Evolutionary conservation across 2,888 invertebrate species (phyloP), one percentile per base, ranked within the genome.

Genomic region (Lithophane semibrunnea): DNA sequence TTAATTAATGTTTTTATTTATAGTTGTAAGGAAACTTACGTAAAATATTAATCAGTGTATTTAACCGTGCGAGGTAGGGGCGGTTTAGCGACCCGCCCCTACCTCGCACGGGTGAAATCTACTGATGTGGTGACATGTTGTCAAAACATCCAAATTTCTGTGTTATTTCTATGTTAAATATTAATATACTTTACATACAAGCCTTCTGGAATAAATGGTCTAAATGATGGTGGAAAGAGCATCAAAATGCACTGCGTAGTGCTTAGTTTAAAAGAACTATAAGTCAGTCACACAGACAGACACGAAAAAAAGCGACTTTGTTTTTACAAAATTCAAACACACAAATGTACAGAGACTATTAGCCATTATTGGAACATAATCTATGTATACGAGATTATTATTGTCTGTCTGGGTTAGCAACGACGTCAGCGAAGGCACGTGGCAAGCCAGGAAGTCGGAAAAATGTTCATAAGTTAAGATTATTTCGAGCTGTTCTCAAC

Each of bases 351-450:
- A n/a, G n/a, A 4, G n/a, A 56, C 56, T 37, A 37, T 5, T 5
- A 5, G 12, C n/a, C 54, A 56, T 56, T n/a, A 56, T 3, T 21
- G 21, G 21, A 54, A 54, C 54, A 21, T 21, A 21, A 21, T 54
- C 54, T 56, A 12, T n/a, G n/a, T n/a, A 56, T 24, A 7, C 3
- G 37, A n/a, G n/a, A 64, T 80, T 80, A 80, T 54, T 65, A 60
- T 65, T 54, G 16, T 44, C 0, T 47, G 24, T 24, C 12, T 21
- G 8, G 21, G n/a, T 52, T 37, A 9, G 52, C 37, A 73, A 80
- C 29, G n/a, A 54, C 44, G 12, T 42, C 72, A 71, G 42, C 21
- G 13, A 60, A n/a, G 37, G 5, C 68, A 68, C 79, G 54, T 61
- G 52, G 67, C 52, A 16, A 52, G 79, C 8, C 37, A 12, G 58